These are phyloP conservation scores for Prorops nasuta DNA, from an alignment of 1,140 invertebrate species.

Conservation along the genomic window DNA sequence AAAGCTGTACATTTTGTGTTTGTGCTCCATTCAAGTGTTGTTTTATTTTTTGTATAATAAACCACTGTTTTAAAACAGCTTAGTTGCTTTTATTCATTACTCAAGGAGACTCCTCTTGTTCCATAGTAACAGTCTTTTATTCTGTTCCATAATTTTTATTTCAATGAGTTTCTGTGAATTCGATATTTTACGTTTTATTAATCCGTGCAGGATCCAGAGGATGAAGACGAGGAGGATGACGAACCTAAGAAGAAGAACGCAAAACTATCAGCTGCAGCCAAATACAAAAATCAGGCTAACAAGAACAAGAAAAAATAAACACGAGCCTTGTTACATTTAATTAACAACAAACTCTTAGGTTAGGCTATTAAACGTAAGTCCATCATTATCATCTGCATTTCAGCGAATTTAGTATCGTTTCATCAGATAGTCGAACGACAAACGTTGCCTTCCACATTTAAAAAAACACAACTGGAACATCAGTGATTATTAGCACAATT, in stretches of 20 bases:
- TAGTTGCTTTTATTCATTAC: slow-evolving; percentile 32
- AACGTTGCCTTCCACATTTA: slow-evolving; percentile 29
- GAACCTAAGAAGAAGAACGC: slow-evolving; percentile 53
- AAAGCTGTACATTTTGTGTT: slow-evolving; percentile 19
- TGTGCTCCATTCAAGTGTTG: slow-evolving; percentile 24
- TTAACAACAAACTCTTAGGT: slow-evolving; percentile 42
- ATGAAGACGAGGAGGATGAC: slow-evolving; percentile 53
- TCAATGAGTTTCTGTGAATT: not conserved
- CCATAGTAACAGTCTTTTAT: slow-evolving; percentile 4
- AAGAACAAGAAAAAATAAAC: slow-evolving; percentile 56
- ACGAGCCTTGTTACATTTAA: slow-evolving; percentile 25
- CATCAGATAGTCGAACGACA: slow-evolving; percentile 28
- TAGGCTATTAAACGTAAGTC: slow-evolving; percentile 50
- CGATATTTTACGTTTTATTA: slow-evolving; percentile 3
- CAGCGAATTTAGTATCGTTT: slow-evolving; percentile 39
- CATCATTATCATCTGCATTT: slow-evolving; percentile 46
- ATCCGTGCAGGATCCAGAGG: slow-evolving; percentile 46
- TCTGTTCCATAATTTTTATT: not conserved
- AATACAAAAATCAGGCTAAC: slow-evolving; percentile 52
- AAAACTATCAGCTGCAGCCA: slow-evolving; percentile 41
- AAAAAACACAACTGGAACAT: slow-evolving; percentile 30
- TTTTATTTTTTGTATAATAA: slow-evolving; percentile 46
- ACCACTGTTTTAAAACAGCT: slow-evolving; percentile 33
- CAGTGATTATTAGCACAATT: no score
- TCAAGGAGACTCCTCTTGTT: slow-evolving; percentile 28